Base-by-base conservation (phyloP, 2,797 vertebrate species). In the Toxotes lorentzi region DNA sequence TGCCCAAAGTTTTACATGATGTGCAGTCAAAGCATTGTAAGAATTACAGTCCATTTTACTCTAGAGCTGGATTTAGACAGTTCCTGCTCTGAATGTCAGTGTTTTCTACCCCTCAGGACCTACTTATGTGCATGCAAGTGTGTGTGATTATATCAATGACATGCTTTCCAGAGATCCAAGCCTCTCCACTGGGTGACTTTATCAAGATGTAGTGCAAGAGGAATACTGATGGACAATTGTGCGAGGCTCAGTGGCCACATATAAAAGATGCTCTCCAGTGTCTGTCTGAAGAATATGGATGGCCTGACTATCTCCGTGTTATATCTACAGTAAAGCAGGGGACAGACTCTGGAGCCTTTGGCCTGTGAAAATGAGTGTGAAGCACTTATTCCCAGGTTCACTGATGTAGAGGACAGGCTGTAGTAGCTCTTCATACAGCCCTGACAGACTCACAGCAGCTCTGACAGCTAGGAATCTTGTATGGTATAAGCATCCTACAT, bases 131-230 rank as follows among this genome's bases (percentile, higher is more conserved):
- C 81, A 74, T 80, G 78, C 73, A 62, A 84, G 81, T 80, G 76
- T 86, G 76, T 89, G 84, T 78, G 88, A 93, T 94, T 90, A 88
- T 86, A 90, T 93, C 90, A 62, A 43, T 84, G 88, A 86, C 84
- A 73, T 60, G 78, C 86, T 86, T 90, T 88, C 80, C 83, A 88
- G 87, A 89, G 76, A 92, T 85, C 73, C 84, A 47, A 84, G 70
- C 82, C 79, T 86, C 79, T 86, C 82, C 72, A 16, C 84, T 82
- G 77, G 72, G 84, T 34, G 70, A 70, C 81, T 57, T 4, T 83
- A 91, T 92, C 83, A 92, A 92, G 89, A 92, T 90, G 85, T 91
- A 76, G 86, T 69, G 83, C 73, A 63, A 79, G 80, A 72, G 65
- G 63, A 88, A 88, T 79, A 61, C 74, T 89, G 81, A 81, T 30